A percentile compares a stretch with the other conserved stretches of the same genome.
Conservation (phyloP, 2,113 vertebrate genomes). For the Cricetomys ansorgei region DNA sequence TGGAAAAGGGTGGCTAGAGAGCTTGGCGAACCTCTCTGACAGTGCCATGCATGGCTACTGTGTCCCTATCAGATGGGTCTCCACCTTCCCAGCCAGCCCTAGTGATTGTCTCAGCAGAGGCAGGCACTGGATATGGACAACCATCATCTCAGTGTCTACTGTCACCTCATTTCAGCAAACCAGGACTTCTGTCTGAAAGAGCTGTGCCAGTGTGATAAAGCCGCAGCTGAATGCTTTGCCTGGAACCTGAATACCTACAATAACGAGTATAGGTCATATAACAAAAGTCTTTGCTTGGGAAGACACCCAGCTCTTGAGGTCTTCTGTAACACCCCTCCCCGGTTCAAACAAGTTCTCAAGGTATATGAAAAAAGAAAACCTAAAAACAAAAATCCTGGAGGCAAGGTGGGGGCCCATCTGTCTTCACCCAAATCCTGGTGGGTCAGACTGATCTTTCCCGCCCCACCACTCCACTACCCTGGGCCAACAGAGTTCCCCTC, state of each 20-base stretch:
- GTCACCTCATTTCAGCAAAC: background rate
- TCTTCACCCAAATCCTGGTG: background rate
- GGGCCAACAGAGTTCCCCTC: background rate
- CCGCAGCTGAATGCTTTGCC: slow-evolving; percentile 35
- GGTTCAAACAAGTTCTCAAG: too few relatives aligned
- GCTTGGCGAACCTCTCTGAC: background rate
- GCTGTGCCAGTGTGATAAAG: slow-evolving; percentile 70
- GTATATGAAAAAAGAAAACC: background rate
- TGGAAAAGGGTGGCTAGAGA: background rate
- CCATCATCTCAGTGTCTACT: background rate
- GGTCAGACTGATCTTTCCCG: too few relatives aligned
- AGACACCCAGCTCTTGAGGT: background rate
- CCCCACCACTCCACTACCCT: background rate
- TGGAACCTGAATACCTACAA: background rate
- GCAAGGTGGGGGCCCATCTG: background rate
- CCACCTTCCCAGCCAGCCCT: background rate
- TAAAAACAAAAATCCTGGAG: too few relatives aligned
- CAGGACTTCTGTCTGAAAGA: slow-evolving; percentile 50
- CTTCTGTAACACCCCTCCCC: background rate
- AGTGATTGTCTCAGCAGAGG: background rate
- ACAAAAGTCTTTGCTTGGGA: too few relatives aligned
- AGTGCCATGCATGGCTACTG: background rate
- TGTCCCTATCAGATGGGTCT: background rate
- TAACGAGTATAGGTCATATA: too few relatives aligned
- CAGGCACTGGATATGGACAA: background rate